These are phyloP conservation scores for Timandra comae DNA, from an alignment of 2,888 invertebrate genomes.

Conservation along the genomic window DNA sequence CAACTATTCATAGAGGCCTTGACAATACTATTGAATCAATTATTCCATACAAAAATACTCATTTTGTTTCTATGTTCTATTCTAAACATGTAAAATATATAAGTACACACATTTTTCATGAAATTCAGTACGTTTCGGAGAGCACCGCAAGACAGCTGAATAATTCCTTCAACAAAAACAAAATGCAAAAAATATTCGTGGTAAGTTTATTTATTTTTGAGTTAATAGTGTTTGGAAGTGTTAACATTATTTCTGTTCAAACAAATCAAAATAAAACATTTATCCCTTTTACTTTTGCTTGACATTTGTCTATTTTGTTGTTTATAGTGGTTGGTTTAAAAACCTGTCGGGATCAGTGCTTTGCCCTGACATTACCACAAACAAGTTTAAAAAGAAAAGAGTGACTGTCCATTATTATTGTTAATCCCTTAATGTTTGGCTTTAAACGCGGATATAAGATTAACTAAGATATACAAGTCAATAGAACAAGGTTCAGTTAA, in stretches of 20 bases:
- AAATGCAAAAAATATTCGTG: constrained; percentile 36
- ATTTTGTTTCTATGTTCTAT: constrained; percentile 40
- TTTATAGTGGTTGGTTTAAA: no score
- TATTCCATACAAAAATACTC: constrained; percentile 44
- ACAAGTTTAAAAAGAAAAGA: background rate
- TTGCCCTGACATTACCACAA: constrained; percentile 2
- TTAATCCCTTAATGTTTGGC: no score
- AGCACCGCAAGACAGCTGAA: constrained; percentile 27
- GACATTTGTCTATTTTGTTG: no score
- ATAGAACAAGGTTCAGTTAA: no score
- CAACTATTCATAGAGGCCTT: constrained; percentile 53
- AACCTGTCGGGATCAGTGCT: constrained; percentile 1
- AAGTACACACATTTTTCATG: constrained; percentile 38
- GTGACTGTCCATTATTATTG: no score
- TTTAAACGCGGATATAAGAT: no score
- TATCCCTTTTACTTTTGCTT: no score
- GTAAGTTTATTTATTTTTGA: constrained; percentile 29
- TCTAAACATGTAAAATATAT: constrained; percentile 50
- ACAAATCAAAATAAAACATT: no score
- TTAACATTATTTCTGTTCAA: no score
- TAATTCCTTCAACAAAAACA: constrained; percentile 20
- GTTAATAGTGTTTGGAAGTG: no score
- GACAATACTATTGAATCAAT: constrained; percentile 45
- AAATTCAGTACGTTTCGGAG: constrained; percentile 36
- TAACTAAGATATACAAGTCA: constrained; percentile 1